Conservation (phyloP, 2,797 vertebrate species). For the Eremophila alpestris region DNA sequence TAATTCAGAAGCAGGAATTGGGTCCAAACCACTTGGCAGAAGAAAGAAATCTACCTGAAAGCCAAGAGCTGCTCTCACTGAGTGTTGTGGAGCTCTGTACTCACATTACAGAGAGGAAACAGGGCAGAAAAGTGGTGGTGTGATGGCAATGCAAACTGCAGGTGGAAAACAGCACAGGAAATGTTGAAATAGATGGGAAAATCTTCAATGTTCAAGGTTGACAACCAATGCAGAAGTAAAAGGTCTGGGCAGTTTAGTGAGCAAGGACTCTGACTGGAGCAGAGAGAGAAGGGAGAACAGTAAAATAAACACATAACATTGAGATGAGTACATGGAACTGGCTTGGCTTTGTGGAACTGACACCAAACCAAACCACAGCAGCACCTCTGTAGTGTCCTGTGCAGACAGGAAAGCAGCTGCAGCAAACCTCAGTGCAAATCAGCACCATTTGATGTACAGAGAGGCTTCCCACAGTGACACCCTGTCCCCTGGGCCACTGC, state of each 20-base stretch:
- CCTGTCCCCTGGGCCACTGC: not conserved
- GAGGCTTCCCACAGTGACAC: not conserved
- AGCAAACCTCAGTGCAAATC: not conserved
- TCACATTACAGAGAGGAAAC: not conserved
- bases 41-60: not conserved
- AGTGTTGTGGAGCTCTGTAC: not conserved
- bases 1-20: not conserved
- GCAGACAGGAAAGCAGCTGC: not conserved
- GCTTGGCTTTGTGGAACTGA: not conserved
- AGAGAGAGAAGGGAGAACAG: not conserved
- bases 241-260: not conserved
- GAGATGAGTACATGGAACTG: not conserved
- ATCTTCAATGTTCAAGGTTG: not conserved
- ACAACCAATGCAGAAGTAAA: not conserved
- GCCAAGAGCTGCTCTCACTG: not conserved
- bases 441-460: not conserved
- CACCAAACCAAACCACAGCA: not conserved
- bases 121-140: not conserved
- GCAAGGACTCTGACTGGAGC: not conserved
- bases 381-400: not conserved
- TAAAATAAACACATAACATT: not conserved
- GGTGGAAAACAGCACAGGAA: not conserved
- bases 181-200: not conserved
- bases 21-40: not conserved
- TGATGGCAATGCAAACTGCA: not conserved